phyloP scores from a whole-genome alignment of 2,888 invertebrate genomes.

The Helobdella robusta region DNA sequence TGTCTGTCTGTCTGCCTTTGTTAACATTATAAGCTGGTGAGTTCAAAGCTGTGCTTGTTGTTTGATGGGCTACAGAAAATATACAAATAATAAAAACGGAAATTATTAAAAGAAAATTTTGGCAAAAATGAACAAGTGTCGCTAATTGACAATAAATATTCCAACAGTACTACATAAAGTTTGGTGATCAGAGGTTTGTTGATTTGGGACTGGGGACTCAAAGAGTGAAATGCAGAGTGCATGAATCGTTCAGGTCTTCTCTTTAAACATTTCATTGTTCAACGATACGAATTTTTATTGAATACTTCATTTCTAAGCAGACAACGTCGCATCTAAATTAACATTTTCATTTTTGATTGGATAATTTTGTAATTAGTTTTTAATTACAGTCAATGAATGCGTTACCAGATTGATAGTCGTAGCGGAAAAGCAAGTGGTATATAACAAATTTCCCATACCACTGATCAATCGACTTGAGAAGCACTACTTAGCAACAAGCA shows the following conservation, averaged over 20 bases:
- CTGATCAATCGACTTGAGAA: conserved; percentile 47
- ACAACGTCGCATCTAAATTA: too few relatives aligned
- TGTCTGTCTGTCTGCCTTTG: neutral
- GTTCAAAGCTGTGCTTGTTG: too few relatives aligned
- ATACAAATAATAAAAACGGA: too few relatives aligned
- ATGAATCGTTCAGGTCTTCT: conserved; percentile 41
- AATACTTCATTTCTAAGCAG: too few relatives aligned
- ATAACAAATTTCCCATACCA: conserved; percentile 45
- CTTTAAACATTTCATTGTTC: neutral
- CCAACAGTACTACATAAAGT: conserved; percentile 40
- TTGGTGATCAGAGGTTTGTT: conserved; percentile 42
- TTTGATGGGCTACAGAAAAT: too few relatives aligned
- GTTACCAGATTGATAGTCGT: conserved; percentile 44
- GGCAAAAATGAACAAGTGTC: too few relatives aligned
- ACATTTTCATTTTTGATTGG: too few relatives aligned
- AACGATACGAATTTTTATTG: neutral
- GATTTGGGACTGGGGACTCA: conserved; percentile 46
- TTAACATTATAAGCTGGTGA: too few relatives aligned
- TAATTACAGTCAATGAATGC: too few relatives aligned
- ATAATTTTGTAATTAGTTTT: too few relatives aligned
- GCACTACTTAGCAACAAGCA: conserved; percentile 45
- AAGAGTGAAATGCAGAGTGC: conserved; percentile 43
- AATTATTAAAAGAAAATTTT: too few relatives aligned
- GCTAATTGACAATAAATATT: neutral
- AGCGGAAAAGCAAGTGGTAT: conserved; percentile 44